A percentile compares a stretch with the other conserved stretches of the same genome.
These are phyloP conservation scores for Anthopleura xanthogrammica DNA, from an alignment of 92 coral and sea anemone species.

Conservation along the genomic window DNA sequence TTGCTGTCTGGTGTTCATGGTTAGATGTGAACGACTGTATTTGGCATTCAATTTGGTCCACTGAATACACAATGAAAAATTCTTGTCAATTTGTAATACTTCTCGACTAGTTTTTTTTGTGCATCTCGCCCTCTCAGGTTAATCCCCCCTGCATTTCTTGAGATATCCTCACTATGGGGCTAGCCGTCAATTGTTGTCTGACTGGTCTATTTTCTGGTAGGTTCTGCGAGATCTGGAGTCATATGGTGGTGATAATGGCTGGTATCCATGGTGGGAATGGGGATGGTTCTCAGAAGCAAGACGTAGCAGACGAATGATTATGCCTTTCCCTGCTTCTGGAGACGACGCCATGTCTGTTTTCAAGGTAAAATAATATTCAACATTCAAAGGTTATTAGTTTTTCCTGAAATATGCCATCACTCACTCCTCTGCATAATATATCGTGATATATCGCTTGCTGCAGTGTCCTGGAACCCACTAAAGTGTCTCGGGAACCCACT, in stretches of 20 bases:
- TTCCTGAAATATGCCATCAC: not conserved
- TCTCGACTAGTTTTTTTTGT: too few relatives aligned
- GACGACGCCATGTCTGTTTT: constrained; percentile 66
- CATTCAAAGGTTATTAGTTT: not conserved
- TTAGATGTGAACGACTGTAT: too few relatives aligned
- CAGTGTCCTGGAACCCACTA: too few relatives aligned
- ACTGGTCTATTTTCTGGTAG: constrained; percentile 24
- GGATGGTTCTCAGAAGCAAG: constrained; percentile 18
- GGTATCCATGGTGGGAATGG: constrained; percentile 65
- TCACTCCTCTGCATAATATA: not conserved
- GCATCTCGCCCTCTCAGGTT: too few relatives aligned
- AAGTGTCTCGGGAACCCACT: too few relatives aligned
- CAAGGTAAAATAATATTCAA: constrained; percentile 41
- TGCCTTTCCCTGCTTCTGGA: constrained; percentile 87
- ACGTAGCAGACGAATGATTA: constrained; percentile 58
- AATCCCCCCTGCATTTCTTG: too few relatives aligned
- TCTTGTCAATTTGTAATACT: too few relatives aligned
- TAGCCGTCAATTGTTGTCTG: not conserved
- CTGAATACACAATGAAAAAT: too few relatives aligned
- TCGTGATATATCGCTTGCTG: not conserved
- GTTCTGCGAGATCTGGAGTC: constrained; percentile 77
- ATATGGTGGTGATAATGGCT: constrained; percentile 42
- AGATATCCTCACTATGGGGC: too few relatives aligned
- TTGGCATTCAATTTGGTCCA: too few relatives aligned
- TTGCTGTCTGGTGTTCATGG: too few relatives aligned